A percentile compares a stretch with the other conserved stretches of the same genome.
Conservation (phyloP, 2,888 invertebrate genomes). For the Eustalomyia histrio region DNA sequence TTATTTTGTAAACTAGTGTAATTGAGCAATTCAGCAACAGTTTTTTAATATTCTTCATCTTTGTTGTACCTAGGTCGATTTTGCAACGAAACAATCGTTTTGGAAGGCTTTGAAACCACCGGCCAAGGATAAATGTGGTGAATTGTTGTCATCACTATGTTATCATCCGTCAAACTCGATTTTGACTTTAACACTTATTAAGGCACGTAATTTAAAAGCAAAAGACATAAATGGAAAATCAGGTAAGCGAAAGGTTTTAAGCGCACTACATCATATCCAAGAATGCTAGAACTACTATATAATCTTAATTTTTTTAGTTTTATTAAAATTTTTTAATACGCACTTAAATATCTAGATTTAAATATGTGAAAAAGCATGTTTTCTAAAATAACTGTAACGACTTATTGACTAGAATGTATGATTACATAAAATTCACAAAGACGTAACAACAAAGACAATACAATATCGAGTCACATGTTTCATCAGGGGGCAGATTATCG, state of each 20-base stretch:
- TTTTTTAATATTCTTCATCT: too few relatives aligned
- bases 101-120: constrained; percentile 96
- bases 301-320: background rate
- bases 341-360: background rate
- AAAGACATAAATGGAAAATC: constrained; percentile 98
- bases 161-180: constrained; percentile 98
- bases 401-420: too few relatives aligned
- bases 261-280: background rate
- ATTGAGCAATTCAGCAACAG: too few relatives aligned
- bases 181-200: constrained; percentile 92
- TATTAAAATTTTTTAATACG: background rate
- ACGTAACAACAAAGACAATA: too few relatives aligned
- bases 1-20: too few relatives aligned
- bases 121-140: constrained; percentile 95
- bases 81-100: constrained; percentile 95
- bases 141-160: constrained; percentile 93
- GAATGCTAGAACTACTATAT: background rate
- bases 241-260: constrained; percentile 81
- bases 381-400: background rate
- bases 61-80: constrained; percentile 84
- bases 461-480: too few relatives aligned
- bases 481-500: too few relatives aligned
- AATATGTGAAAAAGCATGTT: background rate
- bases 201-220: constrained; percentile 96
- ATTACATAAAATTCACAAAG: too few relatives aligned